These are phyloP conservation scores for Ischnus inquisitorius DNA, from an alignment of 2,888 invertebrate genomes.

Conservation along the genomic window DNA sequence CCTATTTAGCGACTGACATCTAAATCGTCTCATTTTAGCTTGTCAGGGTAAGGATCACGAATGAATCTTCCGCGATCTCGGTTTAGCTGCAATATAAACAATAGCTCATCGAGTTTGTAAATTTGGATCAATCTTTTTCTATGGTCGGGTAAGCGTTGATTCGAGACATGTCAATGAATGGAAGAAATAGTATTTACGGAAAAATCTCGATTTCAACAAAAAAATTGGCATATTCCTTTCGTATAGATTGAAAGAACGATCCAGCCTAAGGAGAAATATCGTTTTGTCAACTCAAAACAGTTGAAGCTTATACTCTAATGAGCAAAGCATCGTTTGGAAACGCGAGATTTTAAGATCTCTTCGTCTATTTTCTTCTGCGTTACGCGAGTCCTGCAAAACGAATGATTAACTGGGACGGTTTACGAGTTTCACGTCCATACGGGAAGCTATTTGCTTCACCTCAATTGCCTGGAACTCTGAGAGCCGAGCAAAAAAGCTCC, in stretches of 20 bases:
- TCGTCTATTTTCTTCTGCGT: neutral
- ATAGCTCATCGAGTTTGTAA: too few relatives aligned
- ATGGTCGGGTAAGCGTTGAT: too few relatives aligned
- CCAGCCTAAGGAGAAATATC: neutral
- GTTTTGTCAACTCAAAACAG: neutral
- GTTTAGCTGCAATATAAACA: too few relatives aligned
- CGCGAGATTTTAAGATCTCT: too few relatives aligned
- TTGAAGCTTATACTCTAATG: neutral
- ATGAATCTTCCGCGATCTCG: too few relatives aligned
- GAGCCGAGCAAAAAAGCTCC: neutral
- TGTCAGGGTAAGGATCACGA: neutral
- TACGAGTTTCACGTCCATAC: neutral
- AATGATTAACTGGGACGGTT: neutral
- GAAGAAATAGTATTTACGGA: too few relatives aligned
- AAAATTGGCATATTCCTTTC: too few relatives aligned
- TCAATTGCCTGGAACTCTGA: neutral
- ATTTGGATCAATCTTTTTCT: too few relatives aligned
- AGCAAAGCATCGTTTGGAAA: too few relatives aligned
- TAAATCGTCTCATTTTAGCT: neutral
- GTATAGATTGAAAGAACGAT: neutral
- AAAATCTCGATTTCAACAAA: too few relatives aligned
- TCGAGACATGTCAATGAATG: too few relatives aligned
- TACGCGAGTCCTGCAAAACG: neutral
- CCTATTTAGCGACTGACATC: neutral
- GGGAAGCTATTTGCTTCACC: neutral